Base-by-base conservation (phyloP, 92 coral and sea anemone genomes). In the Heteractis magnifica region DNA sequence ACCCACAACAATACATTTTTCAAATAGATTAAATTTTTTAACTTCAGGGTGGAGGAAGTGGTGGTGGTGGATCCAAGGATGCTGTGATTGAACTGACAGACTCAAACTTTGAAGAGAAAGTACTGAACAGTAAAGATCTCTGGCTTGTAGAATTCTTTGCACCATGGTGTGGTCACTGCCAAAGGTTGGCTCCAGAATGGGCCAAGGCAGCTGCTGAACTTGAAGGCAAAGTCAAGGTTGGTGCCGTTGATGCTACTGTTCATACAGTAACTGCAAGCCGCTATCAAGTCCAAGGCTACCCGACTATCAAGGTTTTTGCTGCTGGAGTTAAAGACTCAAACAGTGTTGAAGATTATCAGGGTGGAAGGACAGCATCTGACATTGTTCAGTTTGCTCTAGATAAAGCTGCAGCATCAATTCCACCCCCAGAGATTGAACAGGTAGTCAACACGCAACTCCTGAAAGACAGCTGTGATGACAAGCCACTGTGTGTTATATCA, bases 131-230 rank as follows among this genome's bases (percentile, higher is more conserved):
- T 77, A 88, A 91, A 77, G 98, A 95, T 72, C 87, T 95, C 52
- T 95, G 97, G 93, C 92, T 95, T 71, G 98, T 95, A 55, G 98
- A 95, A 60, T 95, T 95, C 91, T 95, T 94, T 80, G 98, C 98
- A 76, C 98, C 98, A 49, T 95, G 98, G 98, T 96, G 98, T 94
- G 98, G 98, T 41, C 98, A 96, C 71, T 96, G 98, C 75, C 98
- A 96, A 79, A 87, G 98, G 18, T 92, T 96, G 68, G 98, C 95
- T 58, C 98, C 98, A 10, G 98, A 96, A 74, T 96, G 98, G 98
- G 94, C 91, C 59, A 96, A 96, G 84, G 98, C 90, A 15, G 98
- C 98, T 6, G 76, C 89, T 9, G 98, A 96, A 77, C 86, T 96
- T 56, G 89, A 96, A 76, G 98, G 98, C 79, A 96, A 96, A 56